A percentile compares a stretch with the other conserved stretches of the same genome.
Conservation (phyloP, 2,113 vertebrate species). For the Chaetorhynchus papuensis region DNA sequence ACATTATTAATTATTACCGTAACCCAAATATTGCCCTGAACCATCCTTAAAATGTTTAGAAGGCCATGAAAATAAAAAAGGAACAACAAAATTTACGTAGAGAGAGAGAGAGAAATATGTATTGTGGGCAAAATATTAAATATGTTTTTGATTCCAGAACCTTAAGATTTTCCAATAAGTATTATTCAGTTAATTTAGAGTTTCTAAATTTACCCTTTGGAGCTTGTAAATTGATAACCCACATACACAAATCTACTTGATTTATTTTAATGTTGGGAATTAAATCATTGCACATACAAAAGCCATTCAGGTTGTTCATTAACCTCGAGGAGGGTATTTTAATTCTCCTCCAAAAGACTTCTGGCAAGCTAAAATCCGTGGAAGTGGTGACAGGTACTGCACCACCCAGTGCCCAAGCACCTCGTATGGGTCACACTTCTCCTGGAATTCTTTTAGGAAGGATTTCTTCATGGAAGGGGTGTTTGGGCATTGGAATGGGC, state of each 20-base stretch:
- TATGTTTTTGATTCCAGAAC: not conserved
- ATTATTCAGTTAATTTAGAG: not conserved
- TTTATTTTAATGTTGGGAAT: not conserved
- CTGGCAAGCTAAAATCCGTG: not conserved
- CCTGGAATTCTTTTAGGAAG: not conserved
- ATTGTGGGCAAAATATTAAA: not conserved
- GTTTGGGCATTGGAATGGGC: not conserved
- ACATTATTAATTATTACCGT: not conserved
- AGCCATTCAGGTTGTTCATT: not conserved
- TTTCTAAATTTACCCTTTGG: not conserved
- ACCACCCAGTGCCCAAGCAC: not conserved
- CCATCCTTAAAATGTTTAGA: not conserved
- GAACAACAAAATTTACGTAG: accelerated
- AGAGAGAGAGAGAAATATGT: not conserved
- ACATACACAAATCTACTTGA: not conserved
- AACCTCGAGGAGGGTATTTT: not conserved
- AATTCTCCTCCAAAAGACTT: not conserved
- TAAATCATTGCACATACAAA: too few species aligned
- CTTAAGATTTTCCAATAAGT: not conserved
- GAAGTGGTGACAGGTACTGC: not conserved
- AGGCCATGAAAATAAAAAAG: not conserved
- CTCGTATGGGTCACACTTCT: accelerated
- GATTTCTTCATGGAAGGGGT: too few species aligned
- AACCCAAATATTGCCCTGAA: not conserved
- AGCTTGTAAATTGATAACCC: not conserved